Evolutionary conservation across 2,888 invertebrate genomes (phyloP).

Genomic region (Catocala nupta): DNA sequence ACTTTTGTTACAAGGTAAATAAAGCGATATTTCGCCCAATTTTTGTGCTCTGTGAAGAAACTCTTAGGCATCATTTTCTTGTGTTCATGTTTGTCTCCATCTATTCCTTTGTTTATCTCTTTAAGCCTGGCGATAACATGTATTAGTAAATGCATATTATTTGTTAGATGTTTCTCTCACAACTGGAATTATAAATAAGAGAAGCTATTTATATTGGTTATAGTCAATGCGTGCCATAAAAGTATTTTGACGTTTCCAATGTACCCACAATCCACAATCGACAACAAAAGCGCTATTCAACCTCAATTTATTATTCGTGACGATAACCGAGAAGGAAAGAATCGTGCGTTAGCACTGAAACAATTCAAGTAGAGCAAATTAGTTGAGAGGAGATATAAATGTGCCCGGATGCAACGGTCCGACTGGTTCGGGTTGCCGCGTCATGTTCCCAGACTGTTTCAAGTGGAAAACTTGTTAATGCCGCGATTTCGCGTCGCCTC

Average conservation of each 20-base stretch:
- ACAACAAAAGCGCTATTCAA: too few relatives aligned
- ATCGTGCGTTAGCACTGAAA: too few relatives aligned
- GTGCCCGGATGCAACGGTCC: constrained; percentile 27
- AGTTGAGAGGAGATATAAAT: constrained; percentile 33
- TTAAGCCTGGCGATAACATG: too few relatives aligned
- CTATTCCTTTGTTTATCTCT: not conserved
- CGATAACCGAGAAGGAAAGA: too few relatives aligned
- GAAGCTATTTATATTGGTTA: too few relatives aligned
- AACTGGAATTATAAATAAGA: too few relatives aligned
- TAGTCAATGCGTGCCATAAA: too few relatives aligned
- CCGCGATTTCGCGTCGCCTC: constrained; percentile 34
- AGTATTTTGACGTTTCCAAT: too few relatives aligned
- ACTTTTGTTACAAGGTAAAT: constrained; percentile 10
- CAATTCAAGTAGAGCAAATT: constrained; percentile 30
- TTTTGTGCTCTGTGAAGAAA: not conserved
- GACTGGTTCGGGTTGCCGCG: constrained; percentile 27
- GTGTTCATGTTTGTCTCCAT: not conserved
- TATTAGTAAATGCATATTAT: too few relatives aligned
- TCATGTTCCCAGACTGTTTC: constrained; percentile 36
- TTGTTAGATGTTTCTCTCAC: too few relatives aligned
- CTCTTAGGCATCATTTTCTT: constrained; percentile 3
- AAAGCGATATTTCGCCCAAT: constrained; percentile 4
- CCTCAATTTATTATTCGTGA: constrained; percentile 25
- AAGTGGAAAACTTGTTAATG: constrained; percentile 47
- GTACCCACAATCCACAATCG: too few relatives aligned